Conservation (phyloP, 2,888 invertebrate species). For the Pollenia angustigena region DNA sequence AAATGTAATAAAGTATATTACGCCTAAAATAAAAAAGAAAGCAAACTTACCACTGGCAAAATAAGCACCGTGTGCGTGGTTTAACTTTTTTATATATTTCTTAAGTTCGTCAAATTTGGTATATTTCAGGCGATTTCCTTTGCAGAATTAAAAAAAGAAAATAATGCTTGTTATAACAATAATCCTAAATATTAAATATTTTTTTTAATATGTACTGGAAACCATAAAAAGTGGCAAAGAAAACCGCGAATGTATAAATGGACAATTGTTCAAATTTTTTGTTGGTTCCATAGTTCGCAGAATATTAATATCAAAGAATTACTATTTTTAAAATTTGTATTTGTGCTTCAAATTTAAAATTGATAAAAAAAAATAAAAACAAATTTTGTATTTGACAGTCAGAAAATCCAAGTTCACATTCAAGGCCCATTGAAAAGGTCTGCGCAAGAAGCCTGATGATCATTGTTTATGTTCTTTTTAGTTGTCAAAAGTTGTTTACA, state of each 20-base stretch:
- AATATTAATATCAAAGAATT: neutral
- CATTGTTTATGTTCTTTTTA: no score
- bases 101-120: neutral
- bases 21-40: no score
- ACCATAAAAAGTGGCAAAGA: constrained; percentile 79
- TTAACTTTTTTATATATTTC: constrained; percentile 43
- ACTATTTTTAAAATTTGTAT: no score
- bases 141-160: neutral
- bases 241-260: constrained; percentile 77
- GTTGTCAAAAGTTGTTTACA: no score
- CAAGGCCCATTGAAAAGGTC: no score
- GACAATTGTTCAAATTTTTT: constrained; percentile 7
- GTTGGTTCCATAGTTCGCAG: neutral
- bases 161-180: neutral
- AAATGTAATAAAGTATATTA: neutral
- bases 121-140: constrained; percentile 74
- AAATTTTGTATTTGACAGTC: no score
- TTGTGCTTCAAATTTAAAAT: no score
- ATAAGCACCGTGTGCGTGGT: neutral
- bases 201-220: constrained; percentile 76
- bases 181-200: neutral
- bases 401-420: no score
- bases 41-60: constrained; percentile 17
- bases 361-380: no score
- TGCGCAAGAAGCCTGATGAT: no score